phyloP scores from a whole-genome alignment of 2,797 vertebrate genomes.

The Scleropages formosus region DNA sequence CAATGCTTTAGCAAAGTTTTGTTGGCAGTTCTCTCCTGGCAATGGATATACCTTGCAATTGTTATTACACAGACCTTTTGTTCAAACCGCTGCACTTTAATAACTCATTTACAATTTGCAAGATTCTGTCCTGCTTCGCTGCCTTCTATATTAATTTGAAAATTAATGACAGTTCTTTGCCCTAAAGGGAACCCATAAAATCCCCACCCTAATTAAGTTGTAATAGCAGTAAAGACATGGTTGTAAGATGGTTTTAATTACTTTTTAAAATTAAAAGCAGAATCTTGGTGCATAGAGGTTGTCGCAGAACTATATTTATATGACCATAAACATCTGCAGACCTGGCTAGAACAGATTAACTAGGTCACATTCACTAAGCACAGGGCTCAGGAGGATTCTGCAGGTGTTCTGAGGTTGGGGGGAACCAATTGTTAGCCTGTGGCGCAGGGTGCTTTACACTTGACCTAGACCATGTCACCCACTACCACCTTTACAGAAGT shows the following conservation, averaged over 20 bases:
- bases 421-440: neutral
- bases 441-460: neutral
- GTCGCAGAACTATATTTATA: conserved; percentile 55
- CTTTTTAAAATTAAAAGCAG: conserved; percentile 65
- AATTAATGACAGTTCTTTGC: conserved; percentile 56
- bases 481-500: neutral
- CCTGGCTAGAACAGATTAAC: conserved; percentile 44
- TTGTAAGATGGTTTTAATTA: conserved; percentile 69
- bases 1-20: neutral
- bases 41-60: conserved; percentile 32
- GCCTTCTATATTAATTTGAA: conserved; percentile 57
- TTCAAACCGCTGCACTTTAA: conserved; percentile 52
- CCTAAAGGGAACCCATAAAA: conserved; percentile 51
- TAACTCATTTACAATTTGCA: conserved; percentile 55
- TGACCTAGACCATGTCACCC: neutral
- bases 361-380: neutral
- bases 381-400: neutral
- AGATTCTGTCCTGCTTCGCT: conserved; percentile 49
- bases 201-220: conserved; percentile 44
- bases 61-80: conserved; percentile 47
- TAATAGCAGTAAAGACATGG: conserved; percentile 51
- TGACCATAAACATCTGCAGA: conserved; percentile 60
- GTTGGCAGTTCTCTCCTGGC: neutral
- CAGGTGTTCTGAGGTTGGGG: conserved; percentile 4
- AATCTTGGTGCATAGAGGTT: conserved; percentile 53